phyloP scores from a whole-genome alignment of 2,888 invertebrate genomes.

The Melieria picta region DNA sequence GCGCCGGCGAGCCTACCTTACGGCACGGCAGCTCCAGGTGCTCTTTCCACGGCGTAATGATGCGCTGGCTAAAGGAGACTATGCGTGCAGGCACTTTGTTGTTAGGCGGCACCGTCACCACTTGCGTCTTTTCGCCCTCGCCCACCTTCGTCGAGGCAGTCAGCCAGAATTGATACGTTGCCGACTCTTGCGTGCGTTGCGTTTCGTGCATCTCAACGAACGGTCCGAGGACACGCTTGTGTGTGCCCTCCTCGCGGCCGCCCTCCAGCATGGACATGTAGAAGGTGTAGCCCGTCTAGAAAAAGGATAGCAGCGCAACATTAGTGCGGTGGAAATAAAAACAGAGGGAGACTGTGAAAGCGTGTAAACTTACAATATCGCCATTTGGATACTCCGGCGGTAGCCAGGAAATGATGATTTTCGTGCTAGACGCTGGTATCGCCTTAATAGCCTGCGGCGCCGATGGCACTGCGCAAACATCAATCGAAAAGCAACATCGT shows the following conservation, averaged over 20 bases:
- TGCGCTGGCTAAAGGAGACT: constrained; percentile 84
- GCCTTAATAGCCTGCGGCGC: constrained; percentile 92
- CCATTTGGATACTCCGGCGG: constrained; percentile 88
- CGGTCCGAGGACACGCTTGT: constrained; percentile 78
- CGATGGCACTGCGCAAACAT: constrained; percentile 77
- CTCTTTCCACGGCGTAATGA: constrained; percentile 88
- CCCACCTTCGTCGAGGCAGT: constrained; percentile 85
- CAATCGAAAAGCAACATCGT: background rate
- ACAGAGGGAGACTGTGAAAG: background rate
- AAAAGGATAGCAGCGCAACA: background rate
- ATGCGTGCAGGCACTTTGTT: constrained; percentile 88
- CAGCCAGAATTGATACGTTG: constrained; percentile 78
- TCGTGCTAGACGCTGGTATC: constrained; percentile 83
- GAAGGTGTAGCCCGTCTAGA: constrained; percentile 76
- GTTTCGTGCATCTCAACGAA: constrained; percentile 78
- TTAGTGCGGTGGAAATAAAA: background rate
- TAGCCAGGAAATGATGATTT: constrained; percentile 89
- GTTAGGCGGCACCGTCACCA: constrained; percentile 79
- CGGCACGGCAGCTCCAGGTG: constrained; percentile 84
- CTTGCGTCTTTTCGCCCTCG: constrained; percentile 83
- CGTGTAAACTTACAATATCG: constrained; percentile 70
- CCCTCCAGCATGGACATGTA: constrained; percentile 84
- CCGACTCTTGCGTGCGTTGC: constrained; percentile 75
- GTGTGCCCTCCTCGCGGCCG: constrained; percentile 81
- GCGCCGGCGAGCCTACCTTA: constrained; percentile 84